Percentiles rank a stretch among this genome's conserved stretches.
These are phyloP conservation scores for Macrosiphum euphorbiae DNA, from an alignment of 2,888 invertebrate genomes.

Conservation along the genomic window DNA sequence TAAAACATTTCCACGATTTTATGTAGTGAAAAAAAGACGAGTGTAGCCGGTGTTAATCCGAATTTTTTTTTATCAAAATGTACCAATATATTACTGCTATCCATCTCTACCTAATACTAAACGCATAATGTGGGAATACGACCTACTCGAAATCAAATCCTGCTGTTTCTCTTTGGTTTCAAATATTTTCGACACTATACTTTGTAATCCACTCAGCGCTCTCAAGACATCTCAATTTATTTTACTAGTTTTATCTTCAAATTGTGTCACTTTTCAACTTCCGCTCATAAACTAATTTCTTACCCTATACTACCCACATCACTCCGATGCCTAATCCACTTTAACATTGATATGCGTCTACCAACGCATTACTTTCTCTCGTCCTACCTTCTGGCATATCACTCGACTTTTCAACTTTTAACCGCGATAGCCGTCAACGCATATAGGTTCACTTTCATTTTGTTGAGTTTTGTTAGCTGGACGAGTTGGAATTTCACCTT, in stretches of 20 bases:
- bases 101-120: not conserved
- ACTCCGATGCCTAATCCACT: not conserved
- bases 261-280: not conserved
- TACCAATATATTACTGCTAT: not conserved
- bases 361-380: not conserved
- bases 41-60: not conserved
- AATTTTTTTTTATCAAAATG: not conserved
- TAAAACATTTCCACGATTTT: not conserved
- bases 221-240: not conserved
- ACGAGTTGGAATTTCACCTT: not conserved
- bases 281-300: not conserved
- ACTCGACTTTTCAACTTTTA: not conserved
- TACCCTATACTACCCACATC: not conserved
- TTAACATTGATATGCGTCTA: not conserved
- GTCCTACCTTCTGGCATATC: not conserved
- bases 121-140: not conserved
- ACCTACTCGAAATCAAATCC: not conserved
- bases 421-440: not conserved
- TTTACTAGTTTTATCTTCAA: not conserved
- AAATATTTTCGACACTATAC: not conserved
- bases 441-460: not conserved
- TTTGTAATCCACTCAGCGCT: not conserved
- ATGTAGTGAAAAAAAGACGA: not conserved
- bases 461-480: not conserved
- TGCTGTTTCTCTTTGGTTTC: not conserved